These are phyloP conservation scores for Andrena dorsata DNA, from an alignment of 2,888 invertebrate genomes.

Conservation along the genomic window DNA sequence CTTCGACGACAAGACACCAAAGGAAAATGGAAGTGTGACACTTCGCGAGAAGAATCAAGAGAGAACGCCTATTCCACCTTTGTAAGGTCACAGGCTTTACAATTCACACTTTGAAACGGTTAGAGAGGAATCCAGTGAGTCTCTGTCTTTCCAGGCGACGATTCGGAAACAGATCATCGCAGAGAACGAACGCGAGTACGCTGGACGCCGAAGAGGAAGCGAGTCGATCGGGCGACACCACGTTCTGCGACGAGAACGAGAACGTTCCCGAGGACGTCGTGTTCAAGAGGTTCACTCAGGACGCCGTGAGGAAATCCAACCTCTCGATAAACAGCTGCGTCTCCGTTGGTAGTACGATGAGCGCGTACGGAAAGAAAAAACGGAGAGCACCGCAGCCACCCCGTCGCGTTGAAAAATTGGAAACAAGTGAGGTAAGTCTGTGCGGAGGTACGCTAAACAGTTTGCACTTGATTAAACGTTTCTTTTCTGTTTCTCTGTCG, in stretches of 20 bases:
- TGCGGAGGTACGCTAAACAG: too few species aligned
- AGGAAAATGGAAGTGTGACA: constrained; percentile 63
- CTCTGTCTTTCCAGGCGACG: constrained; percentile 71
- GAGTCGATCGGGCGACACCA: constrained; percentile 63
- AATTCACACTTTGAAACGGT: background rate
- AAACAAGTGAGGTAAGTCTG: constrained; percentile 69
- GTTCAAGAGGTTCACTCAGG: constrained; percentile 80
- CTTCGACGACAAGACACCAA: constrained; percentile 69
- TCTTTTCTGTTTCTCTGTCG: constrained; percentile 5
- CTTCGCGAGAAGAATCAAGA: constrained; percentile 68
- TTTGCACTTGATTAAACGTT: too few species aligned
- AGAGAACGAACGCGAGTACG: constrained; percentile 69
- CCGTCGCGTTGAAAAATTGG: constrained; percentile 71
- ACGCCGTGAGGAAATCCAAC: constrained; percentile 80
- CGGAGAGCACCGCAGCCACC: constrained; percentile 88
- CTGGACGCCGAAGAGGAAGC: constrained; percentile 64
- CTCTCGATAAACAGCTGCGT: constrained; percentile 82
- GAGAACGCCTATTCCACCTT: constrained; percentile 77
- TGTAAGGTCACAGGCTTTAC: constrained; percentile 46
- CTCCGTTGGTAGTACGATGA: constrained; percentile 84
- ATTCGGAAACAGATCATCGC: constrained; percentile 77
- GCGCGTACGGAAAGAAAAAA: constrained; percentile 88
- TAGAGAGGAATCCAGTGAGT: background rate
- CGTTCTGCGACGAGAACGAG: constrained; percentile 79
- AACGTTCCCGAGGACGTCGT: constrained; percentile 78